Evolutionary conservation across 2,797 vertebrate species (phyloP), one percentile per base, ranked within the genome.

Genomic region (Fistularia tabacaria): DNA sequence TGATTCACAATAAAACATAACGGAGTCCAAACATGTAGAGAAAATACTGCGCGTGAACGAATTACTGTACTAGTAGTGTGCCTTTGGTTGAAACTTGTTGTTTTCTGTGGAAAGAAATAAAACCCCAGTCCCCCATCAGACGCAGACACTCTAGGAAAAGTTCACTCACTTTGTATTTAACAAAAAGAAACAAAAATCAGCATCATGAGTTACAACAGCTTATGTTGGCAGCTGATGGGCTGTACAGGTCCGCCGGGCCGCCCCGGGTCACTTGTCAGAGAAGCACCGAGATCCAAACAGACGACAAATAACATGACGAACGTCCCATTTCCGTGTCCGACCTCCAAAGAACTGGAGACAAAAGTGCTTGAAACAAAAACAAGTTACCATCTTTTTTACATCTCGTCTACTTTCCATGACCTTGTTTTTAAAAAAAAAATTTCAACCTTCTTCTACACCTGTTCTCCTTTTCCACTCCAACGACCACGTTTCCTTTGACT

Each of bases 131-230:
- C 25, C 2, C 25, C 25, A 25, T 25, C 25, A 10, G 25, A 46
- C 36, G 38, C 36, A 0, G 13, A 46, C 36, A 56, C 10, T 5
- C 3, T 36, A 14, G 14, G 58, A 60, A 80, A 87, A 85, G 90
- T 91, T 88, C 85, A 92, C 80, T 87, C 89, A 89, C 77, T 92
- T 83, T 96, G 94, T 96, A 95, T 96, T 95, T 91, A 92, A 95
- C 95, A 94, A 94, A 95, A 82, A 61, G 52, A 71, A 61, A 51
- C 25, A 50, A 62, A 49, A 69, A 64, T 93, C 90, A 94, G 93
- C 89, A 93, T 93, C 91, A 93, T 93, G 93, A 92, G 91, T 94
- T 93, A 93, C 92, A 94, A 92, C 90, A 94, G 92, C 90, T 94
- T 92, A 91, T 85, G 90, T 90, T 86, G 91, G 92, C 92, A 92